Conservation (phyloP, 2,888 invertebrate genomes). For the Crocallis elinguaria region DNA sequence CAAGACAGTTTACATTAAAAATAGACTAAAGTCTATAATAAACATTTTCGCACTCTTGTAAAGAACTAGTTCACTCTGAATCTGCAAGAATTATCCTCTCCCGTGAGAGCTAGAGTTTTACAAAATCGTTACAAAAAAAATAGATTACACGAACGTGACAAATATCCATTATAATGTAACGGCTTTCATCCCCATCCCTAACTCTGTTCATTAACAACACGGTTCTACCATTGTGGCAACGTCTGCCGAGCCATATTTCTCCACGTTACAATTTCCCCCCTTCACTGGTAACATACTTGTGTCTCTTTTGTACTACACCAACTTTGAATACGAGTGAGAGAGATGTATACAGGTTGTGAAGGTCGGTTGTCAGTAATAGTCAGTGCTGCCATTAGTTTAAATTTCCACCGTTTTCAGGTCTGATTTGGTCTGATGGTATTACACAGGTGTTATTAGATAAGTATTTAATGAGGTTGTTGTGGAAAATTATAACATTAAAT, state of each 20-base stretch:
- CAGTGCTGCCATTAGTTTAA: constrained; percentile 29
- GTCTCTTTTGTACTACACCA: constrained; percentile 40
- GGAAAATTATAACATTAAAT: neutral
- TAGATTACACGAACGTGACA: no score
- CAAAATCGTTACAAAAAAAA: no score
- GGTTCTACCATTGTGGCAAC: constrained; percentile 44
- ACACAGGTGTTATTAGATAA: constrained; percentile 15
- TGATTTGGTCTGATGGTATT: constrained; percentile 18
- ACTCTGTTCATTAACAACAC: constrained; percentile 41
- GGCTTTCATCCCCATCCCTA: constrained; percentile 18
- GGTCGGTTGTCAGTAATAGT: constrained; percentile 16
- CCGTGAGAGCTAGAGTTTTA: no score
- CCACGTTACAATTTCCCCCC: constrained; percentile 55
- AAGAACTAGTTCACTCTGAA: no score
- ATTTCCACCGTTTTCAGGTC: constrained; percentile 28
- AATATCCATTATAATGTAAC: neutral
- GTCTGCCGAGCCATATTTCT: constrained; percentile 55
- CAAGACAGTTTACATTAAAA: no score
- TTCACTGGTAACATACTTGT: constrained; percentile 35
- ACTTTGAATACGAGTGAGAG: constrained; percentile 50
- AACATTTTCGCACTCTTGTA: no score
- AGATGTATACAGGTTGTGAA: constrained; percentile 39
- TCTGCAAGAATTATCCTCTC: no score
- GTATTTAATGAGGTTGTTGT: neutral
- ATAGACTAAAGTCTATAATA: no score